Conservation (phyloP, 2,888 invertebrate genomes). For the Pheosia tremula region DNA sequence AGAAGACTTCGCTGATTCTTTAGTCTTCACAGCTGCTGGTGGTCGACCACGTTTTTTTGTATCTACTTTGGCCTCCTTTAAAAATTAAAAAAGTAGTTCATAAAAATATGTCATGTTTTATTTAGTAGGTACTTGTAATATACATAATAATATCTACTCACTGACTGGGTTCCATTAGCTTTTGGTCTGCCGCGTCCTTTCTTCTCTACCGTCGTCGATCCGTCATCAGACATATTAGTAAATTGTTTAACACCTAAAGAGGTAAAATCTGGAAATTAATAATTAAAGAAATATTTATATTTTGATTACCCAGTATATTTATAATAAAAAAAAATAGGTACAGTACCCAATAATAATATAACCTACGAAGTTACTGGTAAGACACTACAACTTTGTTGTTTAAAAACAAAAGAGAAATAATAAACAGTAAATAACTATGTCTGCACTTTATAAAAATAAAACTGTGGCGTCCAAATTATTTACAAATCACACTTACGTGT, state of each 20-base stretch:
- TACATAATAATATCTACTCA: constrained; percentile 34
- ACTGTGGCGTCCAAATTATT: background rate
- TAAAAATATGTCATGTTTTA: too few species aligned
- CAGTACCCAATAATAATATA: too few species aligned
- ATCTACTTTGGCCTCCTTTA: constrained; percentile 78
- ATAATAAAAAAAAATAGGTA: too few species aligned
- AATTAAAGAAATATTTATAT: too few species aligned
- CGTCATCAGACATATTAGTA: constrained; percentile 80
- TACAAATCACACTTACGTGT: background rate
- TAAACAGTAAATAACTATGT: background rate
- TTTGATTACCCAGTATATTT: too few species aligned
- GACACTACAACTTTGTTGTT: too few species aligned
- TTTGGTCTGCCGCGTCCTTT: constrained; percentile 82
- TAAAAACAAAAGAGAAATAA: background rate
- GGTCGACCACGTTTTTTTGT: constrained; percentile 79
- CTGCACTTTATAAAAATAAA: background rate
- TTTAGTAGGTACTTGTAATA: too few species aligned
- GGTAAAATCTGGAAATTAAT: constrained; percentile 53
- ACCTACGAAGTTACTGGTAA: too few species aligned
- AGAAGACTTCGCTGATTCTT: constrained; percentile 82
- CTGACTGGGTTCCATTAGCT: constrained; percentile 79
- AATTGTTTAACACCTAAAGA: constrained; percentile 44
- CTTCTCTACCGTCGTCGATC: constrained; percentile 80
- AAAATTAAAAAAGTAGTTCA: constrained; percentile 4
- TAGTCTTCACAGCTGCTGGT: constrained; percentile 70